Evolutionary conservation across 2,888 invertebrate genomes (phyloP).

Genomic region (Tortricodes alternella): DNA sequence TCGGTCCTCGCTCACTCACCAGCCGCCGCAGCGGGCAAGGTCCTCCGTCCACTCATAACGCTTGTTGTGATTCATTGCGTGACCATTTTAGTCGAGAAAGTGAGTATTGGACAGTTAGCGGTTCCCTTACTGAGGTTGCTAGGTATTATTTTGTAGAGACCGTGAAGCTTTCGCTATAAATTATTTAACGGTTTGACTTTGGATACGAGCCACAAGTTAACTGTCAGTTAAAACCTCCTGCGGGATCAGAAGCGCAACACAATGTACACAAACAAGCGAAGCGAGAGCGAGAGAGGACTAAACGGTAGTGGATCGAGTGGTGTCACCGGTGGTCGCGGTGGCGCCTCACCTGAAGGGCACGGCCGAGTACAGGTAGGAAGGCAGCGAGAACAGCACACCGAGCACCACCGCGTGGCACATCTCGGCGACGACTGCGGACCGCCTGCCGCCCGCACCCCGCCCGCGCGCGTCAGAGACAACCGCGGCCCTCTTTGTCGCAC

Average conservation of each 20-base stretch:
- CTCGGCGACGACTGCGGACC: slow-evolving; percentile 49
- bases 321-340: slow-evolving; percentile 14
- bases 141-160: slow-evolving; percentile 3
- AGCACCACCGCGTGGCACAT: slow-evolving; percentile 77
- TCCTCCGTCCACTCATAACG: neutral
- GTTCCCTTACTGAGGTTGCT: slow-evolving; percentile 3
- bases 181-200: neutral
- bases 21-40: neutral
- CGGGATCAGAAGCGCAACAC: neutral
- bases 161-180: slow-evolving; percentile 12
- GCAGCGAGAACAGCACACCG: slow-evolving; percentile 72
- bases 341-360: slow-evolving; percentile 73
- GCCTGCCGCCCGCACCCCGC: slow-evolving; percentile 14
- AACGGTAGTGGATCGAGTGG: neutral
- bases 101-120: slow-evolving; percentile 13
- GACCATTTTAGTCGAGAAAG: slow-evolving; percentile 24
- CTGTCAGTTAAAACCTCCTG: neutral
- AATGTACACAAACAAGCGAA: neutral
- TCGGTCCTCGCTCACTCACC: slow-evolving; percentile 4
- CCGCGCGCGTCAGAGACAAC: neutral
- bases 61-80: slow-evolving; percentile 27
- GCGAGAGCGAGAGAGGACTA: neutral
- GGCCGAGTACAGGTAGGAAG: slow-evolving; percentile 72
- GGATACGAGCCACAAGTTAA: neutral
- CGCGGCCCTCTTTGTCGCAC: neutral